Evolutionary conservation across 2,113 vertebrate genomes (phyloP).

Genomic region (Scalopus aquaticus): DNA sequence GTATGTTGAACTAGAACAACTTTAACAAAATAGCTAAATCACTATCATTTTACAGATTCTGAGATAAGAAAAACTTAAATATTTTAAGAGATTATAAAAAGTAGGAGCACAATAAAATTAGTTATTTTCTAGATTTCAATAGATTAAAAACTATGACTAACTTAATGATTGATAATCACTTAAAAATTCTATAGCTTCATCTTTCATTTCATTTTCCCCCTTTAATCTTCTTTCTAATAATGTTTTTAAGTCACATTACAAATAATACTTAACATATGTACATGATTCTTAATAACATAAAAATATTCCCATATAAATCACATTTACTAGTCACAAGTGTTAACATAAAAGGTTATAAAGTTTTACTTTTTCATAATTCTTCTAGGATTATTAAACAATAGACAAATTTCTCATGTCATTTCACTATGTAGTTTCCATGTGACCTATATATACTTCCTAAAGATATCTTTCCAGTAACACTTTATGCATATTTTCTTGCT

Average conservation of each 20-base stretch:
- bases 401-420: not conserved
- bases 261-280: slow-evolving; percentile 7
- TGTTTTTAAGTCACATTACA: slow-evolving; percentile 32
- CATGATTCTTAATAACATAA: not conserved
- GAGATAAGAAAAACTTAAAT: not conserved
- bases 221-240: slow-evolving; percentile 36
- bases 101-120: not conserved
- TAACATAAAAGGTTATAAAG: slow-evolving; percentile 7
- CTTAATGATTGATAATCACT: not conserved
- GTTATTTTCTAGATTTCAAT: not conserved
- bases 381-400: not conserved
- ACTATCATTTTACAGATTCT: not conserved
- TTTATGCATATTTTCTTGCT: not conserved
- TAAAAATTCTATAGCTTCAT: not conserved
- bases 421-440: not conserved
- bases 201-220: not conserved
- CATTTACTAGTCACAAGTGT: not conserved
- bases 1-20: not conserved
- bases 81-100: slow-evolving; percentile 32
- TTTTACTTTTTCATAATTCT: not conserved
- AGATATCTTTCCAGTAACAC: not conserved
- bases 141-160: not conserved
- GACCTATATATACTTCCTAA: not conserved
- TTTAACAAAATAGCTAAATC: slow-evolving; percentile 31
- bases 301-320: slow-evolving; percentile 9